Base-by-base conservation (phyloP, 92 coral and sea anemone genomes). In the Porites evermanni region DNA sequence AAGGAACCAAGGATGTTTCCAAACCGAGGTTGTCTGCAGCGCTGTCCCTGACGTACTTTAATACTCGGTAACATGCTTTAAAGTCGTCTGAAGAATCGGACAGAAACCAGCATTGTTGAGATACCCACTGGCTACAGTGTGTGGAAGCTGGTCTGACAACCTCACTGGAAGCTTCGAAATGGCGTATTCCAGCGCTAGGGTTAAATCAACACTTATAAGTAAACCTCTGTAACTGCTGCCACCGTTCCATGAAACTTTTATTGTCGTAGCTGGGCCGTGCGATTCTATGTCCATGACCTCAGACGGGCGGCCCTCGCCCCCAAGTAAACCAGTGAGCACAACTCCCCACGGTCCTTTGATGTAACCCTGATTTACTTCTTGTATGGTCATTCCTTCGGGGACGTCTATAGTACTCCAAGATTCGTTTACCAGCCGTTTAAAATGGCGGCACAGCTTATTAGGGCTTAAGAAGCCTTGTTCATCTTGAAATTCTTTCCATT, bases 251-350 rank as follows among this genome's bases (percentile, higher is more conserved):
- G 0, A 0, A 6, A 79, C 17, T 16, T 64, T 11, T 63, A 67
- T 24, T 32, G 83, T 60, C 29, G 83, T 79, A 29, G 83, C 83
- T 11, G 83, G 72, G 26, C 83, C 73, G 8, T 79, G 83, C 0
- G 72, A 12, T 64, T 79, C 83, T 0, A 44, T 19, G 38, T 60
- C 29, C 73, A 79, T 79, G 9, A 65, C 83, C 59, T 61, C 60
- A 64, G 83, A 79, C 21, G 54, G n/a, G 12, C 17, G 26, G 29
- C 61, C 60, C 12, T 79, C 29, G 66, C 81, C 72, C 1, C 50
- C 67, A 54, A 54, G 14, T 8, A 54, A 7, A 54, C 14, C 60
- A 7, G 2, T 54, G 60, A 1, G 10, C 60, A 13, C 12, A 54
- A 7, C 2, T 54, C 14, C 60, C 60, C 60, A 54, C 14, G 11